Percentiles rank a stretch among this genome's conserved stretches.
Evolutionary conservation across 2,888 invertebrate species (phyloP).

Genomic region (Protula sp.): DNA sequence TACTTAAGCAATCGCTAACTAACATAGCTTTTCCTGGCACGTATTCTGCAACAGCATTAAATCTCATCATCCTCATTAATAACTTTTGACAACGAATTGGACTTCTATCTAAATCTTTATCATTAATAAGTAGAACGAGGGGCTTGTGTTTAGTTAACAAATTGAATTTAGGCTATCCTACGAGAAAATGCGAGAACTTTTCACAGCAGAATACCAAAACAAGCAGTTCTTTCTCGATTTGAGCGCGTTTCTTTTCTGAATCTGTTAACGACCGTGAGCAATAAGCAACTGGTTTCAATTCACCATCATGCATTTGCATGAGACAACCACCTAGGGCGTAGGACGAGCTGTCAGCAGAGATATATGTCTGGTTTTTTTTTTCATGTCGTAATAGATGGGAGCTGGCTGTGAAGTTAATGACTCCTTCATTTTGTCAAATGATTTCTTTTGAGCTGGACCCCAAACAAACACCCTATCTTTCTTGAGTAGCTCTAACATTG

Average conservation of each 20-base stretch:
- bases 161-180: too few species aligned
- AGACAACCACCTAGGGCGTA: too few species aligned
- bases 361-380: too few species aligned
- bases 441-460: background rate
- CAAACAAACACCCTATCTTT: background rate
- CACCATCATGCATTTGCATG: too few species aligned
- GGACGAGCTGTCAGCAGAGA: too few species aligned
- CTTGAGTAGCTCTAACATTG: background rate
- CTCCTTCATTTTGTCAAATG: background rate
- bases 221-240: conserved; percentile 7
- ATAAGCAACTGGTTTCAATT: too few species aligned
- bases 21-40: too few species aligned
- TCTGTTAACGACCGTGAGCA: too few species aligned
- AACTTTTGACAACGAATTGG: conserved; percentile 4
- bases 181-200: background rate
- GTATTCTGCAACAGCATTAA: conserved; percentile 1
- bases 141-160: conserved; percentile 9
- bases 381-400: background rate
- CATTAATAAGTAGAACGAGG: conserved; percentile 6
- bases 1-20: too few species aligned
- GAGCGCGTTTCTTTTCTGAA: conserved; percentile 3
- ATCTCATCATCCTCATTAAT: conserved; percentile 8
- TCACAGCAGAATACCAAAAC: conserved; percentile 5
- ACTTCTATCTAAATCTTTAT: too few species aligned
- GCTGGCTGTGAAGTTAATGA: background rate